Evolutionary conservation across 2,797 vertebrate genomes (phyloP), one percentile per base, ranked within the genome.

Genomic region (Protonibea diacanthus): DNA sequence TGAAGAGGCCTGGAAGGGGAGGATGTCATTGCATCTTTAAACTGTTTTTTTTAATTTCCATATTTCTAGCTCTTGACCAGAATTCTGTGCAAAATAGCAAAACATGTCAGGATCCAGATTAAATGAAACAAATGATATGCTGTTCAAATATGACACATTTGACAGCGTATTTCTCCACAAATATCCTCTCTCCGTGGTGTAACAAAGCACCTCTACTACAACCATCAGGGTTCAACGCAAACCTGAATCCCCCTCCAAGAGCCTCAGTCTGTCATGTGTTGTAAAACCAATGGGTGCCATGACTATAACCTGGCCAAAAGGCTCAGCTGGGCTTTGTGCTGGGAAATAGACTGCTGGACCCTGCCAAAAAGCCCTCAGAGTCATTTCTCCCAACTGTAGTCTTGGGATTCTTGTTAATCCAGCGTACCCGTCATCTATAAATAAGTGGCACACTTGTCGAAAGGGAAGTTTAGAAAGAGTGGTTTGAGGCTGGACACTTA

Each of bases 341-440:
- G 81, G 76, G 73, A 93, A 92, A 91, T 91, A 82, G 89, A 89
- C 79, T 71, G 81, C 51, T 80, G 84, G 86, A 90, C 78, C 48
- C 89, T 82, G 89, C 91, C 93, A 93, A 92, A 91, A 90, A 89
- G 63, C 87, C 87, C 81, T 90, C 75, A 85, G 89, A 93, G 90
- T 93, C 74, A 91, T 93, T 92, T 91, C 87, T 90, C 83, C 89
- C 78, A 83, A 90, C 89, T 87, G 86, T 80, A 89, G 91, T 91
- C 89, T 85, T 71, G 87, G 89, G 84, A 92, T 93, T 90, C 80
- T 81, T 83, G 85, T 91, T 93, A 94, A 93, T 94, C 91, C 93
- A 86, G 88, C 83, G 38, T 91, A 87, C 74, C 89, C 88, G 91
- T 94, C 86, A 84, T 89, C 92, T 93, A 89, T 93, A 93, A 92